Conservation (phyloP, 1,140 invertebrate species). For the Drosophila nikananu region DNA sequence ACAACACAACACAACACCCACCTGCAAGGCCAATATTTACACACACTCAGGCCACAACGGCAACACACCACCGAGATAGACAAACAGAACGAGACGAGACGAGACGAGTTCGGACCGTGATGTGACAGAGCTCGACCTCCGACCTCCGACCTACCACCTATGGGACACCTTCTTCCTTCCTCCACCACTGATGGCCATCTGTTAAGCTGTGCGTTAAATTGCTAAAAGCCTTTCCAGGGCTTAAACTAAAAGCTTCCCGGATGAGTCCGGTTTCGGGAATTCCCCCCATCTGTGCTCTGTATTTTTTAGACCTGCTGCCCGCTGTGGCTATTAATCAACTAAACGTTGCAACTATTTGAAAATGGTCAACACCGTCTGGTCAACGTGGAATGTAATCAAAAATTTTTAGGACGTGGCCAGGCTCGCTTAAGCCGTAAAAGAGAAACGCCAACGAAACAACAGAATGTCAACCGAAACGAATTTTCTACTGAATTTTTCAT, state of each 20-base stretch:
- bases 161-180: conserved; percentile 1
- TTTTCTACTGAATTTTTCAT: conserved; percentile 48
- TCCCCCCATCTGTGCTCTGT: neutral
- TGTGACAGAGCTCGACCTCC: conserved; percentile 16
- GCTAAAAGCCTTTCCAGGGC: conserved; percentile 75
- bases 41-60: conserved; percentile 36
- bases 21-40: conserved; percentile 75
- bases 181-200: conserved; percentile 29
- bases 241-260: conserved; percentile 71
- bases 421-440: conserved; percentile 14
- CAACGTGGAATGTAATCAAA: conserved; percentile 80
- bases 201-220: conserved; percentile 83
- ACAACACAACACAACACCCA: conserved; percentile 34
- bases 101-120: conserved; percentile 25
- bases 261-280: neutral
- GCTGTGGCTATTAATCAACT: conserved; percentile 79
- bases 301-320: conserved; percentile 20
- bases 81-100: conserved; percentile 46
- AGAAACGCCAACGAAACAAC: conserved; percentile 21
- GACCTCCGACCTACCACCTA: conserved; percentile 21
- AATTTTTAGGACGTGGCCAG: conserved; percentile 55
- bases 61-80: conserved; percentile 22
- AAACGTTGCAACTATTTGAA: conserved; percentile 81
- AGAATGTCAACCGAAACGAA: conserved; percentile 68
- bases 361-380: conserved; percentile 57